These are phyloP conservation scores for Ptychochromis oligacanthus DNA, from an alignment of 2,113 vertebrate species.

Conservation along the genomic window DNA sequence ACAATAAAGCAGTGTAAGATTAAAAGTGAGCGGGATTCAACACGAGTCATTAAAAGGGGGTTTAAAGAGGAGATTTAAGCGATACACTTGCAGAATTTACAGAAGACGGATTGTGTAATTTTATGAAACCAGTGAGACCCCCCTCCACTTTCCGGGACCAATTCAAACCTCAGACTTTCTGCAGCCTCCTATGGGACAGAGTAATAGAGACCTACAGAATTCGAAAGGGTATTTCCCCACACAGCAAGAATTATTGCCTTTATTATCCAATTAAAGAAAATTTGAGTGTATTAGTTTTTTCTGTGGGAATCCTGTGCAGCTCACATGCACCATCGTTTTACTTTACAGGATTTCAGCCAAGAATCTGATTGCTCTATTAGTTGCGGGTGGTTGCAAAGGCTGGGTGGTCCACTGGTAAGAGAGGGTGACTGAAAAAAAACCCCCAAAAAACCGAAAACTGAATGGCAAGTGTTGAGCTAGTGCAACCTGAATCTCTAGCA, in stretches of 20 bases:
- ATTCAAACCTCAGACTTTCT: not conserved
- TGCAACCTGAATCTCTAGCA: not conserved
- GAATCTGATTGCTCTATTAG: conserved; percentile 15
- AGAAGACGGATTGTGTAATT: not conserved
- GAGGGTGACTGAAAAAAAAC: too few species aligned
- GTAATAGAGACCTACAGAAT: conserved; percentile 2
- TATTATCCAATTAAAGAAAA: conserved; percentile 17
- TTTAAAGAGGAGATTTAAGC: not conserved
- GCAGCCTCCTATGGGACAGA: not conserved
- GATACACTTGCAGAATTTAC: not conserved
- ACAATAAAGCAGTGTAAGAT: not conserved
- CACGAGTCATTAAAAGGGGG: not conserved
- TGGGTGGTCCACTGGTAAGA: conserved; percentile 5
- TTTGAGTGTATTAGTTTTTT: conserved; percentile 24
- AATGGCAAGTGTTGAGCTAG: not conserved
- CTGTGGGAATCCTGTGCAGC: not conserved
- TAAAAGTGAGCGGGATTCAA: not conserved
- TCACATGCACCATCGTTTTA: conserved; percentile 1
- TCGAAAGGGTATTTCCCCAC: conserved; percentile 3
- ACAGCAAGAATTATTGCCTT: not conserved
- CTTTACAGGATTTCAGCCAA: not conserved
- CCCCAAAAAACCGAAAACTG: not conserved
- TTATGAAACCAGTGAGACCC: not conserved
- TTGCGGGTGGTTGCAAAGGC: not conserved
- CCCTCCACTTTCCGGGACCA: not conserved